Conservation (phyloP, 2,113 vertebrate genomes). For the Cheilinus undulatus region DNA sequence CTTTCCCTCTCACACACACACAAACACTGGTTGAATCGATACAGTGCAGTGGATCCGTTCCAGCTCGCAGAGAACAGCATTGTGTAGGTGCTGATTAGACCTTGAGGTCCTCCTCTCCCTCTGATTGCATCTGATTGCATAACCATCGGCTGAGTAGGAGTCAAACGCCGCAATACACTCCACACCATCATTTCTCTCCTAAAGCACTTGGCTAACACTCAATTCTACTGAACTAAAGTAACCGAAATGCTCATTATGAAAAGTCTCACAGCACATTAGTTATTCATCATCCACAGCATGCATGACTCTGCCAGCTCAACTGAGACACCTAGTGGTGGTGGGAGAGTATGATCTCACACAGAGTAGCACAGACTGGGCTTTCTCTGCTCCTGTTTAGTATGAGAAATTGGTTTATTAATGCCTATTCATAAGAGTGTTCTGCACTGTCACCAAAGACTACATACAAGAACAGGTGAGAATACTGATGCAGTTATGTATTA, state of each 20-base stretch:
- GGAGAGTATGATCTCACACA: not conserved
- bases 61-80: slow-evolving; percentile 60
- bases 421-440: not conserved
- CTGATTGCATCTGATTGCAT: slow-evolving; percentile 81
- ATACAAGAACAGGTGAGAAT: no score
- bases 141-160: slow-evolving; percentile 79
- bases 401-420: not conserved
- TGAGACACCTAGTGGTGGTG: slow-evolving; percentile 68
- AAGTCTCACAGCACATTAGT: slow-evolving; percentile 41
- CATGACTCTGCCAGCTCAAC: slow-evolving; percentile 17
- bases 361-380: not conserved
- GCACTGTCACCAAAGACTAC: no score
- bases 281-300: not conserved
- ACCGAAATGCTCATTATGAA: slow-evolving; percentile 70
- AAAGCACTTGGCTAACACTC: slow-evolving; percentile 76
- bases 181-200: slow-evolving; percentile 65
- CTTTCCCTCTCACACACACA: slow-evolving; percentile 26
- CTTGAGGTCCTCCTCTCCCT: slow-evolving; percentile 72
- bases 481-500: no score
- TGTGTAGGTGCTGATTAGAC: slow-evolving; percentile 82
- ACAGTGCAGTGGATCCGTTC: slow-evolving; percentile 59
- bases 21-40: slow-evolving; percentile 61
- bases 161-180: slow-evolving; percentile 71
- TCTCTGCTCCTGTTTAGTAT: no score
- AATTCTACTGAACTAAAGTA: slow-evolving; percentile 75